A percentile compares a stretch with the other conserved stretches of the same genome.
These are phyloP conservation scores for Listrodromus nycthemerus DNA, from an alignment of 2,888 invertebrate species.

Conservation along the genomic window DNA sequence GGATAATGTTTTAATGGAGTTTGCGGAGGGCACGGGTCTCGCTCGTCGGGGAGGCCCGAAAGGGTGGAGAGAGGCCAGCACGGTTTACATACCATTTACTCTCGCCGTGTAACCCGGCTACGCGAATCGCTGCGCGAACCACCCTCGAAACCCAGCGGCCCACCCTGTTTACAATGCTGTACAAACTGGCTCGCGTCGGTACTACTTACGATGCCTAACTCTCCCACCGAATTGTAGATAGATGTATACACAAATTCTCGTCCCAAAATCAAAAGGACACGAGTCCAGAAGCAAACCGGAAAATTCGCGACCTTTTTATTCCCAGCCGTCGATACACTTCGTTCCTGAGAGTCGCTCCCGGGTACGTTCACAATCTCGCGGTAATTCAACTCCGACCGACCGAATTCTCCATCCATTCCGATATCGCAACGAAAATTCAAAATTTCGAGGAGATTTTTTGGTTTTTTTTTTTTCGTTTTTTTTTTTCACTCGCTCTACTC, in stretches of 20 bases:
- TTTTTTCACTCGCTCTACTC: no score
- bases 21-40: slow-evolving; percentile 78
- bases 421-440: slow-evolving; percentile 10
- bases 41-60: slow-evolving; percentile 71
- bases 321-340: background rate
- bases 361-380: slow-evolving; percentile 28
- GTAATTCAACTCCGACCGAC: slow-evolving; percentile 9
- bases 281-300: no score
- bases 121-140: slow-evolving; percentile 63
- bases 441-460: no score
- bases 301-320: no score
- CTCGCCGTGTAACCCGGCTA: slow-evolving; percentile 79
- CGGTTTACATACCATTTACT: slow-evolving; percentile 85
- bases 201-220: slow-evolving; percentile 73
- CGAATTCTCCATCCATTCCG: slow-evolving; percentile 25
- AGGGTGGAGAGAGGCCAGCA: slow-evolving; percentile 79
- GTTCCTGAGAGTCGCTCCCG: slow-evolving; percentile 37
- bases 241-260: background rate
- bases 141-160: slow-evolving; percentile 60
- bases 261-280: no score
- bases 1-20: slow-evolving; percentile 85
- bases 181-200: slow-evolving; percentile 80
- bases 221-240: slow-evolving; percentile 37
- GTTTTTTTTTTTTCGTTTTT: no score
- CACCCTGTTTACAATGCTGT: slow-evolving; percentile 82